phyloP scores from a whole-genome alignment of 2,797 vertebrate genomes.

The Astyanax mexicanus region DNA sequence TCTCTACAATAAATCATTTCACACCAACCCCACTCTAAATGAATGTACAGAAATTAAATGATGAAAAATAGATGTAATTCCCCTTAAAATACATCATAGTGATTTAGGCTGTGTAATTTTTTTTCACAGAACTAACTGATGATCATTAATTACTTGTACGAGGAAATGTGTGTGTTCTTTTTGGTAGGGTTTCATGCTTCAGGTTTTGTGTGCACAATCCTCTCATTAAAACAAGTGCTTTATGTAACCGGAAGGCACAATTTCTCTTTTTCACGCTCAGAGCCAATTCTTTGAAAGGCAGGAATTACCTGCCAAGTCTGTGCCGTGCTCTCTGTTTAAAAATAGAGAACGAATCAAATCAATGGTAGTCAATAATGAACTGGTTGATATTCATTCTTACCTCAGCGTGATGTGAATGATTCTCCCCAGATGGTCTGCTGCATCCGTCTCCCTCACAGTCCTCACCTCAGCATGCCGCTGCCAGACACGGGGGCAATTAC shows the following conservation, averaged over 20 bases:
- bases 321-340: not conserved
- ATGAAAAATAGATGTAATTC: too few species aligned
- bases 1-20: too few species aligned
- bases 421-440: conserved; percentile 28
- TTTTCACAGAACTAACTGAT: too few species aligned
- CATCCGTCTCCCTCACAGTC: conserved; percentile 1
- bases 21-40: too few species aligned
- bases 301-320: conserved; percentile 2
- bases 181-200: not conserved
- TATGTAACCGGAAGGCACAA: not conserved
- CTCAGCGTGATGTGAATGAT: conserved; percentile 32
- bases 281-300: not conserved
- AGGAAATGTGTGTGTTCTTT: not conserved
- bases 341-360: not conserved
- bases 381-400: conserved; percentile 37
- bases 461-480: not conserved
- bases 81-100: too few species aligned
- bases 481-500: conserved; percentile 15
- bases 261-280: not conserved
- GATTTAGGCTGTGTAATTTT: too few species aligned
- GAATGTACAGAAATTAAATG: too few species aligned
- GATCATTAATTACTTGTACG: too few species aligned
- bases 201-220: not conserved
- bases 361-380: conserved; percentile 28
- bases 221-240: not conserved